Evolutionary conservation across 2,888 invertebrate genomes (phyloP), one percentile per base, ranked within the genome.

Genomic region (Apotomis betuletana): DNA sequence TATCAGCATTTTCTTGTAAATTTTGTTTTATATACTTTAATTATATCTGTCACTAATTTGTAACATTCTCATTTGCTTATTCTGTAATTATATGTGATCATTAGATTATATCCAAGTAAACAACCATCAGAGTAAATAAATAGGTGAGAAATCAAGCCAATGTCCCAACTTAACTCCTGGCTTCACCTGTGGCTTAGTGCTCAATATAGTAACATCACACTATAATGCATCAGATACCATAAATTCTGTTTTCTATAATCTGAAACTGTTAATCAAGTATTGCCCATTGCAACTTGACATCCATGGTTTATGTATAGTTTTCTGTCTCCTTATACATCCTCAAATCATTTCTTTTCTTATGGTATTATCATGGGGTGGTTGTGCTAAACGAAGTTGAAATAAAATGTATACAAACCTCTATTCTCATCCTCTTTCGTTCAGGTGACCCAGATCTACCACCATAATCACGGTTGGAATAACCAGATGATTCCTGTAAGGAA

Each of bases 351-450:
- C 44, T 41, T 69, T 46, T 51, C 51, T 4, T 41, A 46, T 49
- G 58, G 13, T 58, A 46, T 46, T 44, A 36, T 46, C 9, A 57
- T 52, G n/a, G 44, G 41, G 51, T n/a, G 27, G 3, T 51, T 41
- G 54, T 55, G 12, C 8, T 46, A 61, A 54, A 44, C 73, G 70
- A 61, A 75, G 27, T 27, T 65, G 15, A 64, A 68, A 75, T 69
- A 62, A 67, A 77, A 74, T 73, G 67, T 70, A 75, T 82, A 91
- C 91, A 88, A 80, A 95, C 95, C 94, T 95, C 95, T 78, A 94
- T 90, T 81, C 95, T 94, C 88, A 95, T 92, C 84, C 95, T 90
- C 85, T 95, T 95, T 71, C 95, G 91, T 62, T 95, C 95, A 61
- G 95, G 95, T 68, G 95, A 95, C 75, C 94, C 93, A 76, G 94